phyloP scores from a whole-genome alignment of 2,888 invertebrate species.

The Eucriotettix oculatus region DNA sequence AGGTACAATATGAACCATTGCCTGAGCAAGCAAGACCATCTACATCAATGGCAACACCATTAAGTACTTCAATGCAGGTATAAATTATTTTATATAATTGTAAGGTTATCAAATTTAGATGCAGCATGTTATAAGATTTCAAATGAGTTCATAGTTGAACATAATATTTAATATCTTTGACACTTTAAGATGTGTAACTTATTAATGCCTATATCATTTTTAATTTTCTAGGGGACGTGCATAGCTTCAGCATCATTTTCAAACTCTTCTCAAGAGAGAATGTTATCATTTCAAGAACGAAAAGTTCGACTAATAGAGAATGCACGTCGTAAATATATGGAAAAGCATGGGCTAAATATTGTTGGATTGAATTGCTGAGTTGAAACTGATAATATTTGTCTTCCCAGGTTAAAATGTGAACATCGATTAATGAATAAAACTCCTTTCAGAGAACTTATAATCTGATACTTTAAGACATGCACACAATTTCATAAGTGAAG shows the following conservation, averaged over 20 bases:
- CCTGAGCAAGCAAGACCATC: conserved; percentile 8
- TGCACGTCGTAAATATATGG: conserved; percentile 58
- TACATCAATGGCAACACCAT: background rate
- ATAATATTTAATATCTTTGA: conserved; percentile 1
- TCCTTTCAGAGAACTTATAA: no score
- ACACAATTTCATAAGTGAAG: no score
- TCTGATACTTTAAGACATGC: no score
- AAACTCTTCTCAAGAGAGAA: conserved; percentile 36
- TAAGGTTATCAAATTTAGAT: no score
- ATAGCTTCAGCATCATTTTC: conserved; percentile 22
- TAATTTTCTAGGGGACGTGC: background rate
- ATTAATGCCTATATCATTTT: conserved; percentile 10
- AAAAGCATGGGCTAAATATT: conserved; percentile 48
- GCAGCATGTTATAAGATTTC: no score
- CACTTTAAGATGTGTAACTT: conserved; percentile 15
- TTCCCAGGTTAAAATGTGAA: no score
- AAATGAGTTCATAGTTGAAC: background rate
- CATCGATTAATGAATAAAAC: no score
- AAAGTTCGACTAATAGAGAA: conserved; percentile 63
- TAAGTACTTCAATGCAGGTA: background rate
- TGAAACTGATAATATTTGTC: no score
- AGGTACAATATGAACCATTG: conserved; percentile 43
- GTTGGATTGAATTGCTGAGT: conserved; percentile 4
- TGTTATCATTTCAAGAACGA: conserved; percentile 58
- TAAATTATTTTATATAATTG: no score